A percentile compares a stretch with the other conserved stretches of the same genome.
Evolutionary conservation across 2,113 vertebrate genomes (phyloP).

Genomic region (Takifugu bimaculatus): DNA sequence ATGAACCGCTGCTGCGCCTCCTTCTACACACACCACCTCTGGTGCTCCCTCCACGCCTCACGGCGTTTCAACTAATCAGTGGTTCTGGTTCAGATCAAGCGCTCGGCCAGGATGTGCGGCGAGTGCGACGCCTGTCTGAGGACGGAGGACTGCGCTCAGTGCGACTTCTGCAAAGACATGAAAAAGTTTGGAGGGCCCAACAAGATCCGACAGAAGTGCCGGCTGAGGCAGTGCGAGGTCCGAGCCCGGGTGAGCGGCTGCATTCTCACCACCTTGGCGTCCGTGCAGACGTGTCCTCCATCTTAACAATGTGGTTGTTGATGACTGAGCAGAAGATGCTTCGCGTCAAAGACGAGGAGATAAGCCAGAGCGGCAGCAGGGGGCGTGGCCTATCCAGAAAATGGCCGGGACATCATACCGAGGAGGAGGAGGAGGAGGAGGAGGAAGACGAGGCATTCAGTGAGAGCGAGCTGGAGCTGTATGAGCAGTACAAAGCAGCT

Average conservation of each 20-base stretch:
- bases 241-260: conserved; percentile 79
- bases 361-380: conserved; percentile 60
- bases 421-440: conserved; percentile 66
- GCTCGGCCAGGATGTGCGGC: conserved; percentile 89
- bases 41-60: background rate
- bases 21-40: too few species aligned
- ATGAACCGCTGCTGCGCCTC: too few species aligned
- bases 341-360: conserved; percentile 82
- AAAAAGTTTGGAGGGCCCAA: conserved; percentile 96
- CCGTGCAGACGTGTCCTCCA: background rate
- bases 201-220: conserved; percentile 93
- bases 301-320: background rate
- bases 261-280: background rate
- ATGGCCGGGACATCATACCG: conserved; percentile 67
- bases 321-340: conserved; percentile 81
- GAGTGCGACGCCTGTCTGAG: conserved; percentile 89
- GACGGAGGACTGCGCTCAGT: conserved; percentile 89
- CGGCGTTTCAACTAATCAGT: background rate
- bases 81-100: conserved; percentile 76
- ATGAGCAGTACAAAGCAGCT: conserved; percentile 82
- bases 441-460: conserved; percentile 76
- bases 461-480: conserved; percentile 83
- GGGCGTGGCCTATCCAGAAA: conserved; percentile 51
- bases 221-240: conserved; percentile 88
- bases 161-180: conserved; percentile 97